Percentiles rank a stretch among this genome's conserved stretches.
Conservation (phyloP, 2,888 invertebrate species). For the Lymantria dispar region DNA sequence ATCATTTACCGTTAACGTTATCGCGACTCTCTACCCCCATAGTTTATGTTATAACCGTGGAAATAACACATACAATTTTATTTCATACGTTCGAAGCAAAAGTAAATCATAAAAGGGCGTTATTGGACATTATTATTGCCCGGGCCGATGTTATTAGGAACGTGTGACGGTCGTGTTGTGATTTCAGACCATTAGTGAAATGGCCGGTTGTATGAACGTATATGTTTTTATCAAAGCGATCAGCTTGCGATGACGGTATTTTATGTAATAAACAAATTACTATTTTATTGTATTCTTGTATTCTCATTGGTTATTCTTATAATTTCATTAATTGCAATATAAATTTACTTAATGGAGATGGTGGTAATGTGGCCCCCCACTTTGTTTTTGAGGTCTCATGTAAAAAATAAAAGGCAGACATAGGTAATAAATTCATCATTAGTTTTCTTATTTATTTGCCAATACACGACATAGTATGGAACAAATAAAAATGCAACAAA, state of each 20-base stretch:
- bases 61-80: slow-evolving; percentile 56
- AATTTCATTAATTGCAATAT: too few relatives aligned
- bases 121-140: slow-evolving; percentile 74
- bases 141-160: slow-evolving; percentile 52
- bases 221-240: slow-evolving; percentile 18
- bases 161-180: slow-evolving; percentile 28
- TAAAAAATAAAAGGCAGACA: too few relatives aligned
- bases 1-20: slow-evolving; percentile 3
- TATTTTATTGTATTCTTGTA: neutral
- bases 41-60: slow-evolving; percentile 26
- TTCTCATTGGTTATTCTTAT: too few relatives aligned
- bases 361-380: too few relatives aligned
- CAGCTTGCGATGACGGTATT: slow-evolving; percentile 5
- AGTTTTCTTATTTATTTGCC: too few relatives aligned
- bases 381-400: too few relatives aligned
- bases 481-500: too few relatives aligned
- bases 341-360: too few relatives aligned
- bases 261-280: slow-evolving; percentile 1
- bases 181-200: slow-evolving; percentile 24
- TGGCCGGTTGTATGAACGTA: slow-evolving; percentile 15
- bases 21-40: slow-evolving; percentile 6
- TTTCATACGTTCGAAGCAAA: slow-evolving; percentile 51
- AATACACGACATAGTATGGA: too few relatives aligned
- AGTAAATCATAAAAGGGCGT: slow-evolving; percentile 69
- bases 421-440: too few relatives aligned